These are phyloP conservation scores for Ifrita kowaldi DNA, from an alignment of 2,113 vertebrate species.

Conservation along the genomic window DNA sequence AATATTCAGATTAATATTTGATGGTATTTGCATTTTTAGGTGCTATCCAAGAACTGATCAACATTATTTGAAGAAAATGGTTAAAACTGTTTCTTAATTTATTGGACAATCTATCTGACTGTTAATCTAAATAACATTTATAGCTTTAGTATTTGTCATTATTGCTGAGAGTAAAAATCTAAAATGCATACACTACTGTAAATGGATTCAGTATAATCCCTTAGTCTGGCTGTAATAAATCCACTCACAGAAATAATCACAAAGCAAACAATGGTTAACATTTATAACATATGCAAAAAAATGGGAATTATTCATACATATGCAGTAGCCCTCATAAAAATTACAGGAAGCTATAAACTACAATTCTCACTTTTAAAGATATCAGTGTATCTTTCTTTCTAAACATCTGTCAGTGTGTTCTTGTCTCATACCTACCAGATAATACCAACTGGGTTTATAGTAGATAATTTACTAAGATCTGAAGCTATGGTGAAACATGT, in stretches of 20 bases:
- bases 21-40: background rate
- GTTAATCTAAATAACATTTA: background rate
- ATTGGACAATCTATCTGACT: background rate
- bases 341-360: background rate
- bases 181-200: background rate
- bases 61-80: background rate
- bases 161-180: background rate
- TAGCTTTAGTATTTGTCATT: background rate
- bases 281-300: background rate
- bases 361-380: background rate
- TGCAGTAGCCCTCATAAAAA: background rate
- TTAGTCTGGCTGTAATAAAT: background rate
- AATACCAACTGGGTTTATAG: background rate
- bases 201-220: conserved; percentile 8
- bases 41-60: background rate
- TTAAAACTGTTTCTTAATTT: background rate
- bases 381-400: background rate
- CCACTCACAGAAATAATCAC: background rate
- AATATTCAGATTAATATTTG: background rate
- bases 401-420: background rate
- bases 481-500: background rate
- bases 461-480: background rate
- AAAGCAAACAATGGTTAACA: background rate
- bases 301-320: background rate
- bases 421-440: background rate